Evolutionary conservation across 2,113 vertebrate genomes (phyloP), one percentile per base, ranked within the genome.

Genomic region (Ifrita kowaldi): DNA sequence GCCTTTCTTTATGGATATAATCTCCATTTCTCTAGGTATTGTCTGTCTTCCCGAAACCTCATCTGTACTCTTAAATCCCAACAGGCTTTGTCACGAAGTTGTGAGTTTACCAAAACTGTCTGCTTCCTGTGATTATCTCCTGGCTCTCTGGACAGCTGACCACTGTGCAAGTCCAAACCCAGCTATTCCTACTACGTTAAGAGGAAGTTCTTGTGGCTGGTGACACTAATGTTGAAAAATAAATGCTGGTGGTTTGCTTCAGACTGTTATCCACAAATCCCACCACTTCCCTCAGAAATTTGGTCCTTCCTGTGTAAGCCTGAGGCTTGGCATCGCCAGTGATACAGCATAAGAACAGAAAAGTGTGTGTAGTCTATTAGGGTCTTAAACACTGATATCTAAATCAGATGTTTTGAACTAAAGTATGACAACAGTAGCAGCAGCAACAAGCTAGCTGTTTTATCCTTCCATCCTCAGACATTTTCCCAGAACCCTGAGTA

Each of bases 21-120:
- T 89, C 57, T 87, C 52, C 12, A 56, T 84, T 93, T 85, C 62
- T 91, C 69, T 71, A 41, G 47, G 42, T 63, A 77, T 64, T 71
- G 19, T 57, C 50, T 64, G 10, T 28, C 70, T 65, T 41, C 37
- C 46, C 11, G 33, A 77, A 86, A 63, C 10, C 27, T 88, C 57
- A 68, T 13, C n/a, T 42, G 10, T 30, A 47, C 21, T 46, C 41
- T 69, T 67, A 39, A 89, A 84, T 41, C 24, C 19, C 30, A 71
- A 50, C 4, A 33, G 28, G 9, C 4, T 91, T 80, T 87, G 26
- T 49, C 33, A 83, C 0, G 3, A 87, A 81, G 15, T 32, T 69
- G 16, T 59, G 60, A 83, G 4, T 65, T 81, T 50, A 50, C 30
- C 16, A 59, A 63, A 81, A 78, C 12, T 57, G 93, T 46, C 35